Percentiles rank a stretch among this genome's conserved stretches.
Evolutionary conservation across 2,113 vertebrate genomes (phyloP).

Genomic region (Petromus typicus): DNA sequence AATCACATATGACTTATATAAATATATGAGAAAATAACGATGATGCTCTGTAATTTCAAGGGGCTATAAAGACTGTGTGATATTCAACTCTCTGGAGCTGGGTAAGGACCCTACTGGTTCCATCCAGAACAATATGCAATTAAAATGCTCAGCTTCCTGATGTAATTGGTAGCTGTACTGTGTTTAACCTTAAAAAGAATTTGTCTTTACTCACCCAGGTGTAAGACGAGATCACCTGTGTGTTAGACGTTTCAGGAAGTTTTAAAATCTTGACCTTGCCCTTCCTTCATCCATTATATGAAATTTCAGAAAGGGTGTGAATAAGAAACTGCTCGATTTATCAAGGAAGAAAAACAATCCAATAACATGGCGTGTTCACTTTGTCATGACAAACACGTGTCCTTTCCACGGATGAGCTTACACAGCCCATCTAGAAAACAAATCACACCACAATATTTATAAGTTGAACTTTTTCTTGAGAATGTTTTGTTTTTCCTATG

Average conservation of each 20-base stretch:
- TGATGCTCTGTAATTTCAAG: not conserved
- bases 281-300: not conserved
- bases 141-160: not conserved
- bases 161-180: not conserved
- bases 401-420: not conserved
- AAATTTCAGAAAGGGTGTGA: not conserved
- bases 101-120: not conserved
- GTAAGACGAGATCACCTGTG: not conserved
- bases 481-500: slow-evolving; percentile 40
- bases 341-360: not conserved
- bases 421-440: not conserved
- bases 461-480: slow-evolving; percentile 39
- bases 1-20: not conserved
- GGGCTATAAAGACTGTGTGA: not conserved
- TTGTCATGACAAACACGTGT: not conserved
- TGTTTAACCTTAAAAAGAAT: not conserved
- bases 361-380: not conserved
- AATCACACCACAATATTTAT: not conserved
- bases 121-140: not conserved
- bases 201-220: not conserved
- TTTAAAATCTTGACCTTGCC: not conserved
- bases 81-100: not conserved
- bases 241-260: not conserved
- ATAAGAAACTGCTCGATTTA: not conserved
- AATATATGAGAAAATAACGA: slow-evolving; percentile 27